phyloP scores from a whole-genome alignment of 2,113 vertebrate species.

The Tachysurus vachellii region DNA sequence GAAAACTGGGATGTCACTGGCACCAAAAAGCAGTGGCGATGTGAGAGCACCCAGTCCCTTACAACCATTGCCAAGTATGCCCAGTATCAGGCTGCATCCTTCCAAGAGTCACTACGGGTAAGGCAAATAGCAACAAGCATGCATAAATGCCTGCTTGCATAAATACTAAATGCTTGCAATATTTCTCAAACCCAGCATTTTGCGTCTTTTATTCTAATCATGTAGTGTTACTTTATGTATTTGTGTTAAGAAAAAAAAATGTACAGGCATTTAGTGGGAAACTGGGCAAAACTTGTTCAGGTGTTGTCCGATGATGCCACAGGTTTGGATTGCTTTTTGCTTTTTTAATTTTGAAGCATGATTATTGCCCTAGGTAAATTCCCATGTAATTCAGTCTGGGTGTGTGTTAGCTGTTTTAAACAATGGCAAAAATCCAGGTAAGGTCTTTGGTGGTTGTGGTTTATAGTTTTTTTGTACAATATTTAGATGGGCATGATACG shows the following conservation, averaged over 20 bases:
- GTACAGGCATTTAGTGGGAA: background rate
- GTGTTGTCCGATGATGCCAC: background rate
- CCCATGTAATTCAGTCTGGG: background rate
- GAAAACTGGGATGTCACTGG: conserved; percentile 97
- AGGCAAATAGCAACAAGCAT: background rate
- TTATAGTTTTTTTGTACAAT: too few species aligned
- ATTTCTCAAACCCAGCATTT: background rate
- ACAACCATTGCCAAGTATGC: conserved; percentile 97
- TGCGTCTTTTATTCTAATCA: background rate
- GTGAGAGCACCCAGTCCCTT: conserved; percentile 93
- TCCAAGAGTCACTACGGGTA: conserved; percentile 96
- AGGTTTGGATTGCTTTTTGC: background rate
- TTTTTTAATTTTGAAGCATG: background rate
- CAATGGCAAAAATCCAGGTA: too few species aligned
- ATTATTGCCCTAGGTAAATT: background rate
- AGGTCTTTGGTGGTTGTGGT: too few species aligned
- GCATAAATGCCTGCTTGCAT: background rate
- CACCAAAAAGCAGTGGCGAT: conserved; percentile 94
- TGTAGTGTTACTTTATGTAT: background rate
- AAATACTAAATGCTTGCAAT: background rate
- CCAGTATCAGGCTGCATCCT: conserved; percentile 96
- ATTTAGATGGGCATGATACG: too few species aligned
- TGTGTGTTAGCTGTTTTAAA: too few species aligned
- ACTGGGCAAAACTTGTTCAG: background rate
- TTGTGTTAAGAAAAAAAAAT: background rate